Percentiles rank a stretch among this genome's conserved stretches.
Conservation (phyloP, 2,888 invertebrate species). For the Rhagium mordax region DNA sequence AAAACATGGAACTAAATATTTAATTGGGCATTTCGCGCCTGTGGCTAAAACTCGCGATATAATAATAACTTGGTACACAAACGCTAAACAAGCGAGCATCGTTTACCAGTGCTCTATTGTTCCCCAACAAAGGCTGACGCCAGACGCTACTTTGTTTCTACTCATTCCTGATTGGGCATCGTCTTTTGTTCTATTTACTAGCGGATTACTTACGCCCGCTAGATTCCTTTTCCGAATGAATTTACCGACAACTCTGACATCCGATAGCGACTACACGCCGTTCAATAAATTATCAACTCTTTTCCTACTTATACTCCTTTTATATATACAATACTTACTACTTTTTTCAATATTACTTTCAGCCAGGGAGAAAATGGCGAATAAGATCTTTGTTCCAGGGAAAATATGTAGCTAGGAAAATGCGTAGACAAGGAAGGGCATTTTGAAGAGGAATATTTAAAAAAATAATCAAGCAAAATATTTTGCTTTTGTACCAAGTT, state of each 20-base stretch:
- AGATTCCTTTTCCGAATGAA: constrained; percentile 62
- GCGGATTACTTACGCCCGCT: constrained; percentile 66
- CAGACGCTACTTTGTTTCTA: constrained; percentile 67
- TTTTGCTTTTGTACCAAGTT: no score
- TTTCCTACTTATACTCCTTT: background rate
- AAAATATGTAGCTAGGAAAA: background rate
- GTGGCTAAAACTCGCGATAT: constrained; percentile 62
- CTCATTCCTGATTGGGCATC: constrained; percentile 65
- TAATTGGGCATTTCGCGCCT: constrained; percentile 66
- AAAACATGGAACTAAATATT: constrained; percentile 65
- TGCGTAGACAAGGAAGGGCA: no score
- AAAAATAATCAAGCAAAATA: no score
- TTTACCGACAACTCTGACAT: constrained; percentile 56
- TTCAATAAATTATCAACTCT: constrained; percentile 1
- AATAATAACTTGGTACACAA: constrained; percentile 68
- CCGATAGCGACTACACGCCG: constrained; percentile 45
- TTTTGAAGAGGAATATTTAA: no score
- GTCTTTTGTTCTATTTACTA: constrained; percentile 67
- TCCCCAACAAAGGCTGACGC: constrained; percentile 66
- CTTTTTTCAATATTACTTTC: background rate
- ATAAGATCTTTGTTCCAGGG: background rate
- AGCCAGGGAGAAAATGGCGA: background rate
- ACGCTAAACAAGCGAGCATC: constrained; percentile 68
- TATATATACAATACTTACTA: background rate
- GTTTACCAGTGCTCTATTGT: constrained; percentile 67